phyloP scores from a whole-genome alignment of 1,140 invertebrate species.

The Drosophila cardini region DNA sequence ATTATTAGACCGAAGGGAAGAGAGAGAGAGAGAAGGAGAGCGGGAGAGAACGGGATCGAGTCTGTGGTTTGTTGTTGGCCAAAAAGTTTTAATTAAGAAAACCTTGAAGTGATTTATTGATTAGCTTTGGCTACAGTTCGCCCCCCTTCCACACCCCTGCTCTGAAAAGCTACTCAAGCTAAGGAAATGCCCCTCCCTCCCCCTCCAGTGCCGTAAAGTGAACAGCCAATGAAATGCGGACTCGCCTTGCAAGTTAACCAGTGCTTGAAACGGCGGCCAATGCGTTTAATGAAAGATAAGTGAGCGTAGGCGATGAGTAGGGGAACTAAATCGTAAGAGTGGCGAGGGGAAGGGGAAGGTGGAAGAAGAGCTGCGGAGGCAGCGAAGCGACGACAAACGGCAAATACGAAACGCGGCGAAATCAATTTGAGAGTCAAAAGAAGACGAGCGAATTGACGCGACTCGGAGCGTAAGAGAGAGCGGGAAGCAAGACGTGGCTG shows the following conservation, averaged over 20 bases:
- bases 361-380: slow-evolving; percentile 12
- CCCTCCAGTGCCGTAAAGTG: slow-evolving; percentile 2
- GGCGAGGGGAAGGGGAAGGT: not conserved
- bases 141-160: not conserved
- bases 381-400: slow-evolving; percentile 56
- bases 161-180: not conserved
- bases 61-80: slow-evolving; percentile 67
- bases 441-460: slow-evolving; percentile 24
- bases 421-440: slow-evolving; percentile 53
- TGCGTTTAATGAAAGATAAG: slow-evolving; percentile 64
- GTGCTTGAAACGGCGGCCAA: slow-evolving; percentile 43
- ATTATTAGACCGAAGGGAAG: slow-evolving; percentile 18
- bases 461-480: not conserved
- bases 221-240: slow-evolving; percentile 54
- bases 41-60: slow-evolving; percentile 26
- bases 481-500: not conserved
- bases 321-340: slow-evolving; percentile 4
- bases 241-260: slow-evolving; percentile 59
- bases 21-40: slow-evolving; percentile 3
- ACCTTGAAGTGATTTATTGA: slow-evolving; percentile 85
- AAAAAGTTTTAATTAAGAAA: slow-evolving; percentile 84
- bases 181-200: slow-evolving; percentile 18
- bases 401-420: slow-evolving; percentile 78
- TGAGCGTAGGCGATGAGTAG: slow-evolving; percentile 17
- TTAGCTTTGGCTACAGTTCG: slow-evolving; percentile 47